These are phyloP conservation scores for Autographa pulchrina DNA, from an alignment of 2,888 invertebrate species.

Conservation along the genomic window DNA sequence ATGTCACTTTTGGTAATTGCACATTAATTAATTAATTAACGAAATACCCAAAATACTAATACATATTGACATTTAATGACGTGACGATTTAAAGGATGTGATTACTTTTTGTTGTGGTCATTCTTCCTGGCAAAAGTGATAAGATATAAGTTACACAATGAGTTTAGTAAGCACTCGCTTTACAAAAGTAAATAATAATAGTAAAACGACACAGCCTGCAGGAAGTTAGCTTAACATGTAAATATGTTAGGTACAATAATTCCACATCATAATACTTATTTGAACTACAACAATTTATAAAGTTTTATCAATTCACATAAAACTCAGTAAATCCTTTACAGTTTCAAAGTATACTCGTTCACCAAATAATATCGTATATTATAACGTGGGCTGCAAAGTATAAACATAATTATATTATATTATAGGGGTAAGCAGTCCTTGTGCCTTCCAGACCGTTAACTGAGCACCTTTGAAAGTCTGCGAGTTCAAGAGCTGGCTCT, in stretches of 20 bases:
- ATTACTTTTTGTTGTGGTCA: background rate
- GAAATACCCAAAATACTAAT: background rate
- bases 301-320: constrained; percentile 39
- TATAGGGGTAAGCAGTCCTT: background rate
- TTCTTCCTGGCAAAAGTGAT: too few relatives aligned
- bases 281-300: constrained; percentile 6
- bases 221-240: too few relatives aligned
- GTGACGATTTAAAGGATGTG: too few relatives aligned
- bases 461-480: background rate
- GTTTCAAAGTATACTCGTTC: constrained; percentile 23
- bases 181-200: too few relatives aligned
- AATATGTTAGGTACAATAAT: too few relatives aligned
- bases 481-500: background rate
- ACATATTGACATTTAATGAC: constrained; percentile 12
- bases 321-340: constrained; percentile 23
- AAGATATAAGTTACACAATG: too few relatives aligned
- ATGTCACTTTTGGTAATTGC: constrained; percentile 15
- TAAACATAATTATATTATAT: background rate
- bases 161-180: too few relatives aligned
- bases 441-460: constrained; percentile 1
- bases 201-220: too few relatives aligned
- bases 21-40: constrained; percentile 26
- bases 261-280: too few relatives aligned
- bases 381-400: background rate
- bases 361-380: constrained; percentile 6